These are phyloP conservation scores for Lordiphosa clarofinis DNA, from an alignment of 1,140 invertebrate genomes.

Conservation along the genomic window DNA sequence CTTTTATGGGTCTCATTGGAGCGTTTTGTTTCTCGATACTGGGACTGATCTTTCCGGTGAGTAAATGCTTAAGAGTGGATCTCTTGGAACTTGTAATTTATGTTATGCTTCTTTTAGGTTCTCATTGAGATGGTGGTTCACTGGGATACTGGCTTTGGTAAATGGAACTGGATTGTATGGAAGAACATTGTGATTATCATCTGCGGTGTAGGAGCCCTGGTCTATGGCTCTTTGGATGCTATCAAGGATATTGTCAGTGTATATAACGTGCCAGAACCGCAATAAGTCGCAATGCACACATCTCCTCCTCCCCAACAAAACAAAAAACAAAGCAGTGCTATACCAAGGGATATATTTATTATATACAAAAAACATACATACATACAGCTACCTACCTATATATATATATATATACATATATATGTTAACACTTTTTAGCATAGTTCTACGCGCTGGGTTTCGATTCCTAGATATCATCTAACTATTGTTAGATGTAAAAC, in stretches of 20 bases:
- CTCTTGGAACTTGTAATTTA: too few species aligned
- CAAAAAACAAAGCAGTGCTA: constrained; percentile 31
- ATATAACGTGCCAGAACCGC: too few species aligned
- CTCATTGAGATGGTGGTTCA: constrained; percentile 68
- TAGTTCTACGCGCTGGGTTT: constrained; percentile 35
- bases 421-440: constrained; percentile 33
- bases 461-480: constrained; percentile 61
- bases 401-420: constrained; percentile 22
- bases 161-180: constrained; percentile 85
- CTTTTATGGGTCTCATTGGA: constrained; percentile 96
- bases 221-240: constrained; percentile 90
- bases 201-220: constrained; percentile 87
- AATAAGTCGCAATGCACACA: constrained; percentile 21
- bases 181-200: constrained; percentile 88
- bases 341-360: constrained; percentile 65
- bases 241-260: constrained; percentile 87
- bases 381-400: constrained; percentile 26
- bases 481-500: constrained; percentile 76
- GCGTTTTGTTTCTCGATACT: constrained; percentile 96
- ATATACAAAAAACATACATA: constrained; percentile 46
- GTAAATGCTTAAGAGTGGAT: constrained; percentile 1
- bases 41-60: constrained; percentile 92
- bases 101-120: constrained; percentile 29
- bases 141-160: constrained; percentile 85
- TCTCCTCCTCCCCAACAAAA: background rate